Percentiles rank a stretch among this genome's conserved stretches.
phyloP scores from a whole-genome alignment of 2,797 vertebrate species.

The Sus cebifrons region DNA sequence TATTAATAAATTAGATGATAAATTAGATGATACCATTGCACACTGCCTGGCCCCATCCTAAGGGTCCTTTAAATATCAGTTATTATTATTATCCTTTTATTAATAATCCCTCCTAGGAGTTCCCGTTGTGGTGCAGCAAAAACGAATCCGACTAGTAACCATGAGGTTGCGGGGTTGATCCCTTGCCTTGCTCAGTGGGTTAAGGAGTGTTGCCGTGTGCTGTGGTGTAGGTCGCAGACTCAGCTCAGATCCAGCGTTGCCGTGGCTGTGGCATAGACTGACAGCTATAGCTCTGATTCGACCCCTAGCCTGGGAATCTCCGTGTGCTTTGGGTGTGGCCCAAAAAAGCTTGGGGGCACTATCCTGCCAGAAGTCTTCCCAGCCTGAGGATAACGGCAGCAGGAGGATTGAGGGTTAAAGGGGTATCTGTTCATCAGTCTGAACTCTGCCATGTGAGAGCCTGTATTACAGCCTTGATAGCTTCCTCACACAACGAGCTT shows the following conservation, averaged over 20 bases:
- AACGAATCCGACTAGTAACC: too few relatives aligned
- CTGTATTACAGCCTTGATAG: neutral
- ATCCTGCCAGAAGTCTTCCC: neutral
- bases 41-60: neutral
- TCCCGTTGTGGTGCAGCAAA: too few relatives aligned
- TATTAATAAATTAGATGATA: neutral
- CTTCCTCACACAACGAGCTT: constrained; percentile 40
- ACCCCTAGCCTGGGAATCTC: too few relatives aligned
- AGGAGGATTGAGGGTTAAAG: neutral
- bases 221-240: too few relatives aligned
- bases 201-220: too few relatives aligned
- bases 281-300: too few relatives aligned
- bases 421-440: neutral
- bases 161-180: too few relatives aligned
- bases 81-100: neutral
- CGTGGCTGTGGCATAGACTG: too few relatives aligned
- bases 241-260: too few relatives aligned
- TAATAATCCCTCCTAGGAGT: neutral
- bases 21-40: neutral
- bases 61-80: neutral
- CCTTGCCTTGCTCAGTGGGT: too few relatives aligned
- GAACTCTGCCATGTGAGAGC: neutral
- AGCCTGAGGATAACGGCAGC: neutral
- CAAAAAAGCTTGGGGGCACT: neutral
- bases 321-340: too few relatives aligned